Evolutionary conservation across 1,140 invertebrate species (phyloP), one percentile per base, ranked within the genome.

Genomic region (Macrosteles quadrilineatus): DNA sequence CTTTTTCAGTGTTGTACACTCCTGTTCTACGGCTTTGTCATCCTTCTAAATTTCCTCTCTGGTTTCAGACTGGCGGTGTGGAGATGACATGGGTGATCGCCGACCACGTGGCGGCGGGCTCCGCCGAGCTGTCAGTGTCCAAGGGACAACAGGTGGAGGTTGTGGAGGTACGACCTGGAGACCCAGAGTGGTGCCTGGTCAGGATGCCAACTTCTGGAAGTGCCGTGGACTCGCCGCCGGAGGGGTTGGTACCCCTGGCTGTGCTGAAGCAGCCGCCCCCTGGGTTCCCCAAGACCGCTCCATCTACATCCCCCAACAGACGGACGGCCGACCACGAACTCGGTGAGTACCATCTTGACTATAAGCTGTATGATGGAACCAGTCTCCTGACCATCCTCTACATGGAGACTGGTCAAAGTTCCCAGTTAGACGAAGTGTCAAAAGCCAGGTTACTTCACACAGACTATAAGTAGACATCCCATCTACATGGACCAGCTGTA

Each of bases 131-230:
- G 70, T 88, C 86, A 25, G 93, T 96, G 9, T 83, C 81, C 50
- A 94, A 94, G 77, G 93, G 93, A 11, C 95, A 97, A 80, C 94
- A 97, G 81, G 95, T 97, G 53, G 95, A 97, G 77, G 89, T 97
- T 63, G 78, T 97, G 62, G 95, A 97, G 76, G 83, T 88, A 59
- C 84, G 85, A 71, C 78, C 80, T 74, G 73, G 79, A 68, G 77
- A 84, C 75, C 74, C 86, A 75, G 88, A 87, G 76, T 88, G 85
- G 82, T 89, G 88, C 83, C 78, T 87, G 75, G 84, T 90, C 59
- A 84, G 88, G 62, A 80, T 83, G 79, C 80, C 82, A 9, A 81
- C 79, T 14, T 78, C 83, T 77, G 88, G 85, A 69, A 82, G 80
- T 32, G 84, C 82, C n/a, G 79, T 82, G n/a, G 86, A 85, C 71